Base-by-base conservation (phyloP, 2,113 vertebrate species). In the Manacus vitellinus region DNA sequence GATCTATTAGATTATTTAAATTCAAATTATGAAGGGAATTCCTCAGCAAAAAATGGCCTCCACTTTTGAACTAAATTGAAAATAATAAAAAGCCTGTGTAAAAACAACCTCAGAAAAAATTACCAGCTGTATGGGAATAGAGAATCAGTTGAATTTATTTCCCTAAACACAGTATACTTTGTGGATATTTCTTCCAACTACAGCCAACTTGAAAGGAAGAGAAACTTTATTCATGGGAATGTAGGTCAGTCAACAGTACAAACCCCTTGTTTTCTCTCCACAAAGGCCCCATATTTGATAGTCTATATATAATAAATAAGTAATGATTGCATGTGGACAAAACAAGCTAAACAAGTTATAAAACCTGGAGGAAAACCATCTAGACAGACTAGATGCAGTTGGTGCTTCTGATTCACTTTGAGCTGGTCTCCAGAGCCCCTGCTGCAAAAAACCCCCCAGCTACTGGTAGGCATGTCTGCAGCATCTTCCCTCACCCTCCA, bases 101-200 rank as follows among this genome's bases (percentile, higher is more conserved):
- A 87, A 92, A 94, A 51, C 27, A 81, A n/a, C 17, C 44, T 85
- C 3, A 5, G 59, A 83, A 83, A 85, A 89, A 67, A 63, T 10
- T 61, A 31, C 35, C 52, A 72, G 44, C 73, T 96, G 28, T 66
- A 46, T 61, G 94, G 88, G 72, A 93, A 88, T 67, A 91, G 55
- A 93, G 33, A 67, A 86, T 96, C 43, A 52, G 75, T 84, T 95
- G 41, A 74, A 80, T 92, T 92, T 81, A 83, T 94, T 94, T 94
- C 78, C 88, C 90, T 18, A 41, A 95, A 63, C 90, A 63, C 52
- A 65, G 59, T 30, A 41, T 8, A 44, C 33, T 93, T 92, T 52
- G 61, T 81, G 90, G 89, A 33, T 96, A 73, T 92, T 96, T 97
- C 30, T 82, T 93, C 39, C 55, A 84, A 80, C 59, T 68, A 68